A percentile compares a stretch with the other conserved stretches of the same genome.
Conservation (phyloP, 2,888 invertebrate species). For the Hydrotaea cyrtoneurina region DNA sequence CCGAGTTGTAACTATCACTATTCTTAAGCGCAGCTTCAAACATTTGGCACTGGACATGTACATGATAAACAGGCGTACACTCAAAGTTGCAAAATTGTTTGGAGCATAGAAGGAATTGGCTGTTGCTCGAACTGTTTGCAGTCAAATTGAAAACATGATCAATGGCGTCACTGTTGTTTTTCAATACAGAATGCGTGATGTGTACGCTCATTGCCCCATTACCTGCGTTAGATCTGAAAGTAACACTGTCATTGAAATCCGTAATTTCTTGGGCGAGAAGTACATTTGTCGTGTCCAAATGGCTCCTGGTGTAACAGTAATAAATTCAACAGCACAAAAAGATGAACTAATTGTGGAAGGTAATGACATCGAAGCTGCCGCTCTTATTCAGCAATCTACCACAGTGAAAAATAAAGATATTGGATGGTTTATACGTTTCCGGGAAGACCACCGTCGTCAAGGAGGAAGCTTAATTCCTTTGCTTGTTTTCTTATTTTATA, state of each 20-base stretch:
- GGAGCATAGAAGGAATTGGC: conserved; percentile 99
- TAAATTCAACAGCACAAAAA: conserved; percentile 96
- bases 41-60: conserved; percentile 97
- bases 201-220: conserved; percentile 99
- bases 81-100: conserved; percentile 99
- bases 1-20: conserved; percentile 93
- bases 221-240: conserved; percentile 97
- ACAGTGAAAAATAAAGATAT: conserved; percentile 99
- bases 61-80: conserved; percentile 87
- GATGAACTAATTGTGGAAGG: conserved; percentile 99
- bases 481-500: conserved; percentile 70
- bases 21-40: conserved; percentile 94
- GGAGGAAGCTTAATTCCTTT: conserved; percentile 83
- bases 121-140: conserved; percentile 98
- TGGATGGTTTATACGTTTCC: conserved; percentile 99
- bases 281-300: conserved; percentile 96
- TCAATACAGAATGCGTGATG: conserved; percentile 99
- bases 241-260: conserved; percentile 95
- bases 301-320: conserved; percentile 96
- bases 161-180: conserved; percentile 97
- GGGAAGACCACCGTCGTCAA: conserved; percentile 97
- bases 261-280: conserved; percentile 99
- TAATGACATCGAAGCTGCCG: conserved; percentile 97
- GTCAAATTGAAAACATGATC: conserved; percentile 99
- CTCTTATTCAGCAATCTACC: conserved; percentile 99